phyloP scores from a whole-genome alignment of 2,113 vertebrate genomes.

The Marcusenius ussheri region DNA sequence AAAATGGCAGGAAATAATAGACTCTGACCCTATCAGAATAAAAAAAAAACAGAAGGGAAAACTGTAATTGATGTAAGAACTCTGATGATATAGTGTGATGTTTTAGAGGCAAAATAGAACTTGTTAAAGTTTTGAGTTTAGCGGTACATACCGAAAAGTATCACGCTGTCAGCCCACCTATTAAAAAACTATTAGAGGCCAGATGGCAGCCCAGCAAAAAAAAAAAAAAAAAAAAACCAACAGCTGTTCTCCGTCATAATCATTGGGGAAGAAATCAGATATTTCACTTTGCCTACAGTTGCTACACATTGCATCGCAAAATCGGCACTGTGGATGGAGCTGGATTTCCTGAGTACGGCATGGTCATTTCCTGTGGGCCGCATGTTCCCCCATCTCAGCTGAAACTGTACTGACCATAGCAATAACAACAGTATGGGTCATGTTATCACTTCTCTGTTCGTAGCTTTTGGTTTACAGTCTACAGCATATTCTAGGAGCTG shows the following conservation, averaged over 20 bases:
- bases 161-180: neutral
- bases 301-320: neutral
- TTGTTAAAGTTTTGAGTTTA: neutral
- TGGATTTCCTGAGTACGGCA: neutral
- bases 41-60: neutral
- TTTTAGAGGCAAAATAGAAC: neutral
- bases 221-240: neutral
- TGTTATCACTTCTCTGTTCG: neutral
- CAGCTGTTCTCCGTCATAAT: neutral
- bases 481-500: neutral
- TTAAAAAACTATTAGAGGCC: neutral
- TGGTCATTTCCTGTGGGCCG: neutral
- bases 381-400: neutral
- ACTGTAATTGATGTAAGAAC: neutral
- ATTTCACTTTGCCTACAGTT: neutral
- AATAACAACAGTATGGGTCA: neutral
- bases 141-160: neutral
- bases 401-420: neutral
- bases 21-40: neutral
- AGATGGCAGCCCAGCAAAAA: neutral
- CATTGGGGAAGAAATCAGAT: neutral
- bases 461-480: neutral
- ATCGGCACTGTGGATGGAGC: neutral
- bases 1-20: neutral
- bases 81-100: neutral